A percentile compares a stretch with the other conserved stretches of the same genome.
phyloP scores from a whole-genome alignment of 2,113 vertebrate species.

The Natator depressus region DNA sequence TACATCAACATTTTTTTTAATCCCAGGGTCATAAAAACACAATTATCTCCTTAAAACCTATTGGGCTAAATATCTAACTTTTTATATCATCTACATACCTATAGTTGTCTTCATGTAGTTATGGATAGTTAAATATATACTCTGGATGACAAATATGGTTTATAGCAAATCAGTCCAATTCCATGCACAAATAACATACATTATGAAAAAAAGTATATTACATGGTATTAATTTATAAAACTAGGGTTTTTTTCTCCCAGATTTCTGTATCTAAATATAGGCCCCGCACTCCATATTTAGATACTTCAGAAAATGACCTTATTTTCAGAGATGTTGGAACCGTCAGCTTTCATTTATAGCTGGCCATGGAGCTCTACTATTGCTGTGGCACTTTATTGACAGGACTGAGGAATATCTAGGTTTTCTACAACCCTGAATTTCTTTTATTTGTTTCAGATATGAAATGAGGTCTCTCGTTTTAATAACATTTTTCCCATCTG shows the following conservation, averaged over 20 bases:
- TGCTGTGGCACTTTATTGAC: not conserved
- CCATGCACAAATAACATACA: not conserved
- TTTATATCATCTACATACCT: not conserved
- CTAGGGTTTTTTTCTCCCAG: not conserved
- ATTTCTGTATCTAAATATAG: not conserved
- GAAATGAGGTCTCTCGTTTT: not conserved
- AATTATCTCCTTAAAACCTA: conserved; percentile 8
- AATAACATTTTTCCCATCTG: not conserved
- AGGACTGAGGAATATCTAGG: conserved; percentile 22
- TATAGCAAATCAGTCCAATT: not conserved
- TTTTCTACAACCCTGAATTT: conserved; percentile 51
- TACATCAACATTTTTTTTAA: not conserved
- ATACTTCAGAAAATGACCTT: not conserved
- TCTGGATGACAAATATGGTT: not conserved
- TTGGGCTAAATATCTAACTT: not conserved
- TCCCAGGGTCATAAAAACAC: conserved; percentile 18
- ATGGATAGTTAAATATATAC: not conserved
- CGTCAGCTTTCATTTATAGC: not conserved
- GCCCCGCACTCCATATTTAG: not conserved
- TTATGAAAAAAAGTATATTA: not conserved
- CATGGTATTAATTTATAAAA: not conserved
- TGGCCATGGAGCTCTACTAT: not conserved
- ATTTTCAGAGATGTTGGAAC: not conserved
- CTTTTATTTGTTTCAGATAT: conserved; percentile 54
- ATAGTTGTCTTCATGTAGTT: not conserved